A percentile compares a stretch with the other conserved stretches of the same genome.
Evolutionary conservation across 2,888 invertebrate genomes (phyloP).

Genomic region (Sinopyrophorus schimmeli): DNA sequence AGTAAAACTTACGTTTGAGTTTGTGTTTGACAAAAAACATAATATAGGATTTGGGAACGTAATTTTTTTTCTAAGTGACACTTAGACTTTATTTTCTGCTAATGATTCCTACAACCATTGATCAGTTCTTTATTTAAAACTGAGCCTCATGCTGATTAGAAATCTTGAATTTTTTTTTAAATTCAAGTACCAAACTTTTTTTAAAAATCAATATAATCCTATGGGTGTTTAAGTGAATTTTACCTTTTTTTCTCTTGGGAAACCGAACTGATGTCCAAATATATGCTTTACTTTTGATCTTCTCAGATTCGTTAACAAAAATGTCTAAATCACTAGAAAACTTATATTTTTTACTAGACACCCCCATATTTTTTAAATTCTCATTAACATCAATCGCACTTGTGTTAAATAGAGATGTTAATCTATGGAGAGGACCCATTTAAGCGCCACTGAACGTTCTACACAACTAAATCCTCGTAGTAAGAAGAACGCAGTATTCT

Average conservation of each 20-base stretch:
- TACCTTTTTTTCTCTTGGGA: constrained; percentile 56
- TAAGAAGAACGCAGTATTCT: constrained; percentile 5
- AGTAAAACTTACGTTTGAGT: constrained; percentile 18
- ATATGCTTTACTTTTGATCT: constrained; percentile 57
- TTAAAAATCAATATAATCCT: neutral
- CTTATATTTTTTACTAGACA: constrained; percentile 55
- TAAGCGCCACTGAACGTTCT: constrained; percentile 29
- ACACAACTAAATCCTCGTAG: constrained; percentile 7
- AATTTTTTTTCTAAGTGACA: too few species aligned
- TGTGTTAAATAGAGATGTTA: constrained; percentile 64
- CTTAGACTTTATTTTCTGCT: neutral
- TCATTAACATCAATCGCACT: constrained; percentile 58
- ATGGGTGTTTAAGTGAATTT: constrained; percentile 8
- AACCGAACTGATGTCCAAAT: constrained; percentile 61
- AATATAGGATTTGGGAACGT: constrained; percentile 4
- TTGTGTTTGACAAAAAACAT: constrained; percentile 11
- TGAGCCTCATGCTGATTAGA: too few species aligned
- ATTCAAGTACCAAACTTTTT: neutral
- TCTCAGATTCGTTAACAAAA: constrained; percentile 51
- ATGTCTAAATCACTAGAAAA: constrained; percentile 62
- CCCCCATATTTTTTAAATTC: constrained; percentile 50
- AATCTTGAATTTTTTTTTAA: too few species aligned
- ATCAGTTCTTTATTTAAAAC: too few species aligned
- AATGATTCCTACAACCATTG: too few species aligned
- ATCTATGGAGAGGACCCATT: constrained; percentile 66